Conservation (phyloP, 92 coral and sea anemone genomes). For the Scolanthus callimorphus region DNA sequence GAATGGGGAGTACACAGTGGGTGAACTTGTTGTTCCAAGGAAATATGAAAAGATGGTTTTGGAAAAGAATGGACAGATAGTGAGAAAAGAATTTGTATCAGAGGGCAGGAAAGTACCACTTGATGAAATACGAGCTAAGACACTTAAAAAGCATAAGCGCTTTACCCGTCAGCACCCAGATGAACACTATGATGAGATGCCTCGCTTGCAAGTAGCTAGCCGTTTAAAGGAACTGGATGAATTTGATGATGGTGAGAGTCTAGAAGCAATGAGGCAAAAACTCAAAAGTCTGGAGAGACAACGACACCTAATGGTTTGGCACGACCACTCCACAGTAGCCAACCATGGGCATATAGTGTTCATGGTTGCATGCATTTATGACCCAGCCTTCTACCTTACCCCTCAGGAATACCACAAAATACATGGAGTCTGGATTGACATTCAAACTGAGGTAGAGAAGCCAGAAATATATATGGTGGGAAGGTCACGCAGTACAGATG, state of each 20-base stretch:
- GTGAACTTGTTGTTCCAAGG: slow-evolving; percentile 37
- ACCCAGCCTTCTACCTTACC: slow-evolving; percentile 28
- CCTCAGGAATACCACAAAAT: slow-evolving; percentile 8
- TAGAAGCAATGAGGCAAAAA: slow-evolving; percentile 22
- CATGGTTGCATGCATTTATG: slow-evolving; percentile 29
- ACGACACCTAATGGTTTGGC: slow-evolving; percentile 37
- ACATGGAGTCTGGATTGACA: slow-evolving; percentile 4
- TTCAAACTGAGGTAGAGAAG: slow-evolving; percentile 16
- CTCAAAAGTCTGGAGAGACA: slow-evolving; percentile 17
- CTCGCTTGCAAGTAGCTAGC: slow-evolving; percentile 4
- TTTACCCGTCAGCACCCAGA: slow-evolving; percentile 23
- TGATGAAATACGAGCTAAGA: slow-evolving; percentile 30
- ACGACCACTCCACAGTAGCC: slow-evolving; percentile 46
- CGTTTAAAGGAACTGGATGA: slow-evolving; percentile 14
- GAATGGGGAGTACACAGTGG: slow-evolving; percentile 37
- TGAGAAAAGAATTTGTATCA: slow-evolving; percentile 16
- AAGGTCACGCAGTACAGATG: slow-evolving; percentile 14
- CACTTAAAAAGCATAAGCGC: slow-evolving; percentile 11
- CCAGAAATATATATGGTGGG: slow-evolving; percentile 28
- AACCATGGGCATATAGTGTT: slow-evolving; percentile 47
- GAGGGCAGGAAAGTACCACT: slow-evolving; percentile 26
- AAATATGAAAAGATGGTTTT: slow-evolving; percentile 29
- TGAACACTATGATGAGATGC: slow-evolving; percentile 29
- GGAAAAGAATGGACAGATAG: slow-evolving; percentile 7
- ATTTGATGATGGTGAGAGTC: slow-evolving; percentile 23